phyloP scores from a whole-genome alignment of 30 jellyfish, hydroid and myxozoan genomes.

The Aurelia coerulea region DNA sequence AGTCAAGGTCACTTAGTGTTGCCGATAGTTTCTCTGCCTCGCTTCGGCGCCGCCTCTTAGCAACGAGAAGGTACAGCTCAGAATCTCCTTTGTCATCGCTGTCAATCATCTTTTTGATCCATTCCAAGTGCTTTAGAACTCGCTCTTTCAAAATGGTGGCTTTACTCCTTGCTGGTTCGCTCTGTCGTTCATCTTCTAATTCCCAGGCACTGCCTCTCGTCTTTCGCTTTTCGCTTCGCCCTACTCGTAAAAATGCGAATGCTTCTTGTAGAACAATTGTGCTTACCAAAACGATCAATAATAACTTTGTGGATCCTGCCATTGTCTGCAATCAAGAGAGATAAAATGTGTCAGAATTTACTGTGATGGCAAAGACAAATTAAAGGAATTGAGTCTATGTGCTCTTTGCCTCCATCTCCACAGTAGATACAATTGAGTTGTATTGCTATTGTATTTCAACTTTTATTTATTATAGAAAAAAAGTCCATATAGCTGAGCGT shows the following conservation, averaged over 20 bases:
- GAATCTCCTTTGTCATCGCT: conserved; percentile 32
- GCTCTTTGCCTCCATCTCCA: too few relatives aligned
- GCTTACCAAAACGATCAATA: conserved; percentile 17
- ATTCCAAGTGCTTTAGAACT: conserved; percentile 27
- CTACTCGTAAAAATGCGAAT: conserved; percentile 58
- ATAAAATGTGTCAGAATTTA: too few relatives aligned
- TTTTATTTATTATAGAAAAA: too few relatives aligned
- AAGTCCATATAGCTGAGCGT: too few relatives aligned
- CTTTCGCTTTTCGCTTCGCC: conserved; percentile 32
- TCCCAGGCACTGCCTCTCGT: conserved; percentile 9
- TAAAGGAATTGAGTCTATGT: too few relatives aligned
- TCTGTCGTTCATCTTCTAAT: neutral
- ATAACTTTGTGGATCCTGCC: conserved; percentile 15
- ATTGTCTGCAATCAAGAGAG: conserved; percentile 29
- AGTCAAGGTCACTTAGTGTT: too few relatives aligned
- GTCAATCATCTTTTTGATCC: conserved; percentile 22
- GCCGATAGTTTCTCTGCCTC: neutral
- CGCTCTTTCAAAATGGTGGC: neutral
- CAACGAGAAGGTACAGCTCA: conserved; percentile 35
- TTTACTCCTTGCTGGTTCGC: neutral
- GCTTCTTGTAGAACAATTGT: conserved; percentile 38
- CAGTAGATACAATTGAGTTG: too few relatives aligned
- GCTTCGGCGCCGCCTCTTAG: conserved; percentile 20
- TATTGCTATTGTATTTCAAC: too few relatives aligned
- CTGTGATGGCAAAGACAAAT: too few relatives aligned